Evolutionary conservation across 2,888 invertebrate genomes (phyloP).

Genomic region (Phlogophora meticulosa): DNA sequence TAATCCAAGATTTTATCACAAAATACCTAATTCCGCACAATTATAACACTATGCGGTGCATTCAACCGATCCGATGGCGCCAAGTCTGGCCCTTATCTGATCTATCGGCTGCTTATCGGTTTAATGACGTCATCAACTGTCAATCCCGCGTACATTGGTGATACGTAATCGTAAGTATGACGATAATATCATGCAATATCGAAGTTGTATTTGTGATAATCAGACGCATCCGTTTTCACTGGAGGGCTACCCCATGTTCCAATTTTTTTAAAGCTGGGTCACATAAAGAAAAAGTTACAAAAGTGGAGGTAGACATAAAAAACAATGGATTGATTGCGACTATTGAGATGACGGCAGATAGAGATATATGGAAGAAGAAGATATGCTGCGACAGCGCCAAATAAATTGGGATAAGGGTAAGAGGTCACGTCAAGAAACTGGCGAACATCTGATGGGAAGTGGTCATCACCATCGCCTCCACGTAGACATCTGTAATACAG

Average conservation of each 20-base stretch:
- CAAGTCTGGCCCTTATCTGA: slow-evolving; percentile 79
- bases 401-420: no score
- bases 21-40: slow-evolving; percentile 39
- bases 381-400: no score
- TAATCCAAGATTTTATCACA: slow-evolving; percentile 29
- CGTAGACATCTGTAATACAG: no score
- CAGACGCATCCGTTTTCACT: slow-evolving; percentile 32
- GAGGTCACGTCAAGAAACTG: no score
- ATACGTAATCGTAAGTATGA: slow-evolving; percentile 54
- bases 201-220: slow-evolving; percentile 13
- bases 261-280: slow-evolving; percentile 1
- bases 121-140: slow-evolving; percentile 75
- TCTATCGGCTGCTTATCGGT: slow-evolving; percentile 76
- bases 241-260: neutral
- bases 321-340: no score
- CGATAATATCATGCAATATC: slow-evolving; percentile 48
- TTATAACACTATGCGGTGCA: slow-evolving; percentile 24
- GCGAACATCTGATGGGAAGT: no score
- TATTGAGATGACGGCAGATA: no score
- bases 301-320: no score
- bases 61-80: slow-evolving; percentile 70
- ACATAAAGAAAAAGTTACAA: neutral
- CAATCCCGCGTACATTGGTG: slow-evolving; percentile 54
- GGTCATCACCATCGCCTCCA: no score
- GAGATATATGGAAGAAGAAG: no score